Conservation (phyloP, 2,888 invertebrate species). For the Parnassius mnemosyne region DNA sequence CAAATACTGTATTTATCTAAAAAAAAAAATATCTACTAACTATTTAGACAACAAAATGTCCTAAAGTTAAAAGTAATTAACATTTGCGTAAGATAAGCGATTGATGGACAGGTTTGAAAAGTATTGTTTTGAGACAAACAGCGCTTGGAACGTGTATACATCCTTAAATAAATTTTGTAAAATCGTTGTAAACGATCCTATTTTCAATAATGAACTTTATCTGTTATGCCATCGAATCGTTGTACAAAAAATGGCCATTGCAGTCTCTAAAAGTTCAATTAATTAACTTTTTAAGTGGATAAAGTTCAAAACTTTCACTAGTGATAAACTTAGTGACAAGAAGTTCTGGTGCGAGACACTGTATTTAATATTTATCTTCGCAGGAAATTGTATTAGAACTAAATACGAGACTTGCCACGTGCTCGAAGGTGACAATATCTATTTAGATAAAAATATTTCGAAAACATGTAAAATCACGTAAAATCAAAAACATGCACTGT, state of each 20-base stretch:
- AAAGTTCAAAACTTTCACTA: conserved; percentile 27
- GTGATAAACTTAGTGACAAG: background rate
- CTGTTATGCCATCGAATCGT: background rate
- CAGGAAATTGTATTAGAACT: conserved; percentile 13
- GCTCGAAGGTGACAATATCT: too few species aligned
- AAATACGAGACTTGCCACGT: conserved; percentile 2
- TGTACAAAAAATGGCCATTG: conserved; percentile 33
- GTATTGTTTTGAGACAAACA: too few species aligned
- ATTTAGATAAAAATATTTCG: too few species aligned
- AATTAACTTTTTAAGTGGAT: conserved; percentile 46
- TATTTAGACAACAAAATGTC: too few species aligned
- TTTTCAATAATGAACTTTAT: conserved; percentile 15
- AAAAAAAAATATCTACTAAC: too few species aligned
- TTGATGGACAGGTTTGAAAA: too few species aligned
- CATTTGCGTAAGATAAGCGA: too few species aligned
- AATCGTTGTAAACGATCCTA: background rate
- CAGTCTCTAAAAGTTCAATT: conserved; percentile 41
- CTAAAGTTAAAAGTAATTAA: too few species aligned
- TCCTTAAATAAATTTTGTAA: background rate
- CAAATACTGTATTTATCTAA: too few species aligned
- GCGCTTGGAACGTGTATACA: too few species aligned
- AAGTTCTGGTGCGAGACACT: conserved; percentile 2
- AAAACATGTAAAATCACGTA: too few species aligned
- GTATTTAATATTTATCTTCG: conserved; percentile 15
- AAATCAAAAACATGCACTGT: too few species aligned